A percentile compares a stretch with the other conserved stretches of the same genome.
phyloP scores from a whole-genome alignment of 2,888 invertebrate genomes.

The Myopa testacea region DNA sequence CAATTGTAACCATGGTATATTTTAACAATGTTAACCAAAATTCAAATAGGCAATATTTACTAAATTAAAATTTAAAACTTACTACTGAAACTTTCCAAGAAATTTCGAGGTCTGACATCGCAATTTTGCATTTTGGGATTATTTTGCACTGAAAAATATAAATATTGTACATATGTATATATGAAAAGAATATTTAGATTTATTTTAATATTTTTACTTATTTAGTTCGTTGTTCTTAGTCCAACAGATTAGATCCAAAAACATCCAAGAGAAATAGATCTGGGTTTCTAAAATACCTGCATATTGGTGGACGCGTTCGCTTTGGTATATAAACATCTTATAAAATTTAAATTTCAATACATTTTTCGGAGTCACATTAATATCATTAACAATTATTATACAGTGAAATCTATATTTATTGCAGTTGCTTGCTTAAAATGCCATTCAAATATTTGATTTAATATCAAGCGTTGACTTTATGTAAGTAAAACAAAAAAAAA shows the following conservation, averaged over 20 bases:
- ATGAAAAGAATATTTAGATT: neutral
- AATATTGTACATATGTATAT: neutral
- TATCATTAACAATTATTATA: neutral
- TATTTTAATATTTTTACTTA: neutral
- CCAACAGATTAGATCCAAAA: neutral
- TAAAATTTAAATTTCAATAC: neutral
- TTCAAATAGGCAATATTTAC: neutral
- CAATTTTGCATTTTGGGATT: neutral
- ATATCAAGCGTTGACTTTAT: neutral
- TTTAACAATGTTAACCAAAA: neutral
- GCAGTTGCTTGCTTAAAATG: conserved; percentile 15
- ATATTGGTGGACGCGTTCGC: no score
- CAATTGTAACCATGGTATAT: neutral
- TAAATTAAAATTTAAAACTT: neutral
- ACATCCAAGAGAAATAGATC: neutral
- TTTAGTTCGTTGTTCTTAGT: neutral
- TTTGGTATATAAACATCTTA: no score
- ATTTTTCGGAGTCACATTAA: no score
- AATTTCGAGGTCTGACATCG: neutral
- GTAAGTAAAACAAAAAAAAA: neutral
- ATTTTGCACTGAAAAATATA: neutral
- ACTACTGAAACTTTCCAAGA: neutral
- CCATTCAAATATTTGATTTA: neutral
- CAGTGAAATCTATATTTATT: neutral
- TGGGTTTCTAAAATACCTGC: no score